Evolutionary conservation across 1,140 invertebrate species (phyloP).

Genomic region (Procambarus clarkii): DNA sequence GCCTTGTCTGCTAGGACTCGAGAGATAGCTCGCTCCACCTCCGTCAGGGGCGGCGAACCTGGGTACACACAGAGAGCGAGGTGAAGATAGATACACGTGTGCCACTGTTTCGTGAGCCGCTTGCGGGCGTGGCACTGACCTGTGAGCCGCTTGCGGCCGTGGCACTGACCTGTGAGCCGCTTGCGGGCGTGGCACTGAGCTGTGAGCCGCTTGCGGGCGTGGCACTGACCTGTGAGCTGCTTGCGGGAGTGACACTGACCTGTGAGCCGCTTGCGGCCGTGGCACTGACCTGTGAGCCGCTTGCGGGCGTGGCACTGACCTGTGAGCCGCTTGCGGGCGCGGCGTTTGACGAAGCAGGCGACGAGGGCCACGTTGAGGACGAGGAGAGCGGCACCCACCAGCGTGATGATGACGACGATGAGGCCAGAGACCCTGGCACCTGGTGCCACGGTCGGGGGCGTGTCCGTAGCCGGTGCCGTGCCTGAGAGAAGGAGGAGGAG

Average conservation of each 20-base stretch:
- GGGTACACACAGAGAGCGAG: neutral
- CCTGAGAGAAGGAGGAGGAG: constrained; percentile 41
- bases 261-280: constrained; percentile 80
- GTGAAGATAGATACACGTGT: constrained; percentile 74
- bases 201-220: constrained; percentile 88
- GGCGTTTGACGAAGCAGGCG: constrained; percentile 89
- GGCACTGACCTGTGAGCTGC: constrained; percentile 84
- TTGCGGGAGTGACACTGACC: constrained; percentile 85
- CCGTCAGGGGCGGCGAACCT: constrained; percentile 73
- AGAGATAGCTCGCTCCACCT: constrained; percentile 78
- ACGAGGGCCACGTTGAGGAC: constrained; percentile 90
- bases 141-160: constrained; percentile 80
- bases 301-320: neutral
- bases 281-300: constrained; percentile 30
- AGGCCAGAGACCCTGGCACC: constrained; percentile 77
- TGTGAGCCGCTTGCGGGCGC: constrained; percentile 75
- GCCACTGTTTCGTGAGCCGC: constrained; percentile 88
- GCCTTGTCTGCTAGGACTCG: constrained; percentile 82
- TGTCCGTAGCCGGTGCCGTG: constrained; percentile 51
- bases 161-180: constrained; percentile 40
- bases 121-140: constrained; percentile 85
- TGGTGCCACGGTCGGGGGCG: constrained; percentile 29
- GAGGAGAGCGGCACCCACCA: constrained; percentile 84
- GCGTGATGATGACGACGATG: constrained; percentile 84
- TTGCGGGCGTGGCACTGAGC: constrained; percentile 82